Conservation (phyloP, 2,888 invertebrate genomes). For the Ormyrus thymus region DNA sequence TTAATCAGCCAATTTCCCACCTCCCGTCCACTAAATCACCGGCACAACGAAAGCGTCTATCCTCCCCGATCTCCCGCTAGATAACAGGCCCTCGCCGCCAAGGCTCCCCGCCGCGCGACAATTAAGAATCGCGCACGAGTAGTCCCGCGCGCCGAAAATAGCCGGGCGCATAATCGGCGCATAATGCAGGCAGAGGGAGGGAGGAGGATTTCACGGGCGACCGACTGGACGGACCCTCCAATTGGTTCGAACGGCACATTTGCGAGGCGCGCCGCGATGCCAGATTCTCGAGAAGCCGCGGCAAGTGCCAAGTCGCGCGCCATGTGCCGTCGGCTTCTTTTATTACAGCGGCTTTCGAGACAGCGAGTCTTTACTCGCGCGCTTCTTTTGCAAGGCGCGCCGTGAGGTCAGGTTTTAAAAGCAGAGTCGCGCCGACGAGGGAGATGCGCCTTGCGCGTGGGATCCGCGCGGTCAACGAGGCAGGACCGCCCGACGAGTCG, state of each 20-base stretch:
- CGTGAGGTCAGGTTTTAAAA: too few relatives aligned
- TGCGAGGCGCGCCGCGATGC: conserved; percentile 5
- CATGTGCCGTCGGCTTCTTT: neutral
- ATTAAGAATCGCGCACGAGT: neutral
- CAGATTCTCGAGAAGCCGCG: conserved; percentile 28
- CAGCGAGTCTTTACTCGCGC: neutral
- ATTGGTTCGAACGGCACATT: neutral
- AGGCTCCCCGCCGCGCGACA: too few relatives aligned
- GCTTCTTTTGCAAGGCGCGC: too few relatives aligned
- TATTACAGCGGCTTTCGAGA: conserved; percentile 45
- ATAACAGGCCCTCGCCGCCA: too few relatives aligned
- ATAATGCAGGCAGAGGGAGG: neutral
- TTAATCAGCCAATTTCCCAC: too few relatives aligned
- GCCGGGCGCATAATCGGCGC: neutral
- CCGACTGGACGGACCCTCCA: conserved; percentile 2
- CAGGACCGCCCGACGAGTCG: too few relatives aligned
- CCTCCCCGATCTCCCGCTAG: too few relatives aligned
- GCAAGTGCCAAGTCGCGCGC: conserved; percentile 10
- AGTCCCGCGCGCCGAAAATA: neutral
- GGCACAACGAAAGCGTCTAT: too few relatives aligned
- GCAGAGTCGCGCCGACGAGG: too few relatives aligned
- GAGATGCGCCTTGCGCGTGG: too few relatives aligned
- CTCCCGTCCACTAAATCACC: too few relatives aligned
- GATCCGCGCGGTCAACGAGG: too few relatives aligned
- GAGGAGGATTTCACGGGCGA: conserved; percentile 43